phyloP scores from a whole-genome alignment of 2,888 invertebrate species.

The Polyommatus icarus region DNA sequence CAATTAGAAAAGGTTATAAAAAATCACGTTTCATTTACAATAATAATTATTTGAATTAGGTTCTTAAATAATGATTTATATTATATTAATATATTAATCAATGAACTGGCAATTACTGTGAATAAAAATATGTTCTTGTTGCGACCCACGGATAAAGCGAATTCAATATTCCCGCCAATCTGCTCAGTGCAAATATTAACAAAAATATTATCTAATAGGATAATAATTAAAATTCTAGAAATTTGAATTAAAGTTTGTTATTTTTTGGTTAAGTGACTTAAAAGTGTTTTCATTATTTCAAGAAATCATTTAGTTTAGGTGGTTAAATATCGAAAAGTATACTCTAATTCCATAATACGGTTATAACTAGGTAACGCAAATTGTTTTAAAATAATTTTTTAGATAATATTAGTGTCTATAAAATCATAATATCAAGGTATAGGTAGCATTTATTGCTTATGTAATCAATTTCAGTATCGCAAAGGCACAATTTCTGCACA shows the following conservation, averaged over 20 bases:
- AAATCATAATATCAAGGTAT: neutral
- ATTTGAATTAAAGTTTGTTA: neutral
- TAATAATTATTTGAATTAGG: neutral
- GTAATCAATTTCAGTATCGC: neutral
- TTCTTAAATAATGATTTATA: neutral
- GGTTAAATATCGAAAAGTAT: neutral
- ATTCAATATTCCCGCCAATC: constrained; percentile 5
- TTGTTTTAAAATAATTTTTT: neutral
- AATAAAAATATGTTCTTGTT: neutral
- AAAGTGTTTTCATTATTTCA: neutral
- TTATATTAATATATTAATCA: too few relatives aligned
- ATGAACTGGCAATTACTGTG: neutral
- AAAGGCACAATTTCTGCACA: constrained; percentile 31
- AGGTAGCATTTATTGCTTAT: neutral
- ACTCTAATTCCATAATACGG: too few relatives aligned
- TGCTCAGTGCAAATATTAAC: neutral
- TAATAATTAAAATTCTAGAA: neutral
- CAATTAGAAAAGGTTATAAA: constrained; percentile 7
- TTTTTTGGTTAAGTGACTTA: neutral
- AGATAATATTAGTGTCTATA: neutral
- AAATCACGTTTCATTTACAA: neutral
- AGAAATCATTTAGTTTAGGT: neutral
- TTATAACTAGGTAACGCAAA: too few relatives aligned
- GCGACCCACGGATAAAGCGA: neutral
- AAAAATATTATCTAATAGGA: neutral